Evolutionary conservation across 2,797 vertebrate genomes (phyloP).

Genomic region (Diplodus sargus): DNA sequence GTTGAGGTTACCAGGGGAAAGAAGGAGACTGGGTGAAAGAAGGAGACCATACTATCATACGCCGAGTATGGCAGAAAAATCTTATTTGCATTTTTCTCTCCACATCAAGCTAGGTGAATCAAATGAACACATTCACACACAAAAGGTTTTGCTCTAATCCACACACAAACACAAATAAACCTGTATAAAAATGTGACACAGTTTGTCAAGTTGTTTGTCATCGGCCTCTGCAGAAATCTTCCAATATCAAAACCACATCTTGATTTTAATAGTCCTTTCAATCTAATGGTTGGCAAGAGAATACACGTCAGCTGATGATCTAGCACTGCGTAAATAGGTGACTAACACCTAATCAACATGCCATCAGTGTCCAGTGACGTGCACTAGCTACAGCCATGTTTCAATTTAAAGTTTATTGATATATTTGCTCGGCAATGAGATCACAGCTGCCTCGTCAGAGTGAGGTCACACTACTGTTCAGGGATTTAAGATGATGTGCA

Average conservation of each 20-base stretch:
- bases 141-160: neutral
- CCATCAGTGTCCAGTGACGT: constrained; percentile 25
- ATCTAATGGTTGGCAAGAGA: neutral
- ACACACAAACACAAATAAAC: constrained; percentile 11
- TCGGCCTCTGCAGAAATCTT: constrained; percentile 13
- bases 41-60: constrained; percentile 18
- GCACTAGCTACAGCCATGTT: neutral
- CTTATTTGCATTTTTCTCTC: neutral
- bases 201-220: constrained; percentile 17
- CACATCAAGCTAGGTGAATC: neutral
- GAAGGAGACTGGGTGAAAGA: constrained; percentile 8
- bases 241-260: constrained; percentile 32
- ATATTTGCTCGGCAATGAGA: constrained; percentile 36
- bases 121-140: neutral
- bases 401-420: constrained; percentile 33
- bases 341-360: constrained; percentile 59
- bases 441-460: constrained; percentile 48
- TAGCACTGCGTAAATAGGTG: constrained; percentile 24
- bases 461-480: constrained; percentile 48
- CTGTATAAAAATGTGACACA: neutral
- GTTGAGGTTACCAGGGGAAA: neutral
- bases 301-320: constrained; percentile 40
- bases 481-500: constrained; percentile 29
- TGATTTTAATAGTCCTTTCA: constrained; percentile 17
- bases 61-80: neutral